Evolutionary conservation across 2,113 vertebrate genomes (phyloP), one percentile per base, ranked within the genome.

Genomic region (Sphaerodactylus townsendi): DNA sequence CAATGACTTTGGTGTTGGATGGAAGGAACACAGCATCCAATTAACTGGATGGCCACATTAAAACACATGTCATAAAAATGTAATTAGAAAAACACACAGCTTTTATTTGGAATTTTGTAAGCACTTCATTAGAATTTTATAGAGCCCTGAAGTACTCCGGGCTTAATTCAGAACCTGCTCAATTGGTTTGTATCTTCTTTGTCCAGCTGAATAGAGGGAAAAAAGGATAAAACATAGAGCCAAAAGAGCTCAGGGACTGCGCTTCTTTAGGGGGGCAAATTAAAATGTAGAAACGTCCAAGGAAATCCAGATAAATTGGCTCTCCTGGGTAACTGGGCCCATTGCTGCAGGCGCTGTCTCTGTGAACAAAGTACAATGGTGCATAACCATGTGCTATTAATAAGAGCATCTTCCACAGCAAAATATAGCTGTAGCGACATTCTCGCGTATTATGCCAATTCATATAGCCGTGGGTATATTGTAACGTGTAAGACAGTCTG

Each of bases 301-400:
- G 72, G 84, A 85, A 64, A 71, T 64, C 83, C 87, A 85, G 84
- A 93, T 23, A 50, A 74, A 86, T 81, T 85, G 23, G 65, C 44
- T 70, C 71, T 89, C 35, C 83, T 76, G 5, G 44, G 74, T 44
- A 17, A 35, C 21, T 33, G 68, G 3, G 46, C 70, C 50, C 19
- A 81, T 62, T 81, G 41, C 70, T 81, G 28, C 21, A 79, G 62
- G 76, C 66, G 53, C 77, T 53, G 30, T 62, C 37, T 74, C 56
- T 70, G 65, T 85, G 80, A 79, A 86, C 86, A 3, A 85, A 86
- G 79, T 76, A 84, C 69, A 88, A 85, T 71, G 81, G 72, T 85
- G 77, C 86, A 23, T 85, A 84, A 90, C 37, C 30, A 84, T 85
- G 74, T 0, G 0, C 71, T 85, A 71, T 86, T 92, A 90, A 79